Conservation (phyloP, 2,113 vertebrate genomes). For the Esox niger region DNA sequence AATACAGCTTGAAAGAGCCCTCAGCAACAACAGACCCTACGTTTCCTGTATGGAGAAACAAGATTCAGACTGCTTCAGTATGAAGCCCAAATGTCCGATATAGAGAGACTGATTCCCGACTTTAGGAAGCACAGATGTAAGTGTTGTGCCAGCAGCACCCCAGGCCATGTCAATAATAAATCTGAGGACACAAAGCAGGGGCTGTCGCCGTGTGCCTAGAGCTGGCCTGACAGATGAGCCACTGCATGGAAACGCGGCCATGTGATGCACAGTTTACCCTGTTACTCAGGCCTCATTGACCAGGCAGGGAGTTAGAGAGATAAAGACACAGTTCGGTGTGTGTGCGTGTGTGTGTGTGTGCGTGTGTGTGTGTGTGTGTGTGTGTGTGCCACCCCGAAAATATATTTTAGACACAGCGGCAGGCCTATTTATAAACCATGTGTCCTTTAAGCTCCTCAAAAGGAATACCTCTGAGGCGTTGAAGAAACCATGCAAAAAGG, state of each 20-base stretch:
- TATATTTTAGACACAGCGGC: neutral
- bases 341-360: neutral
- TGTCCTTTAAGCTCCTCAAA: neutral
- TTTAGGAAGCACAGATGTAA: slow-evolving; percentile 10
- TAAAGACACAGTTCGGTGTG: too few species aligned
- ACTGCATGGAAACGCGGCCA: slow-evolving; percentile 6
- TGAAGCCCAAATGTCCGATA: too few species aligned
- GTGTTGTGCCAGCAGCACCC: neutral
- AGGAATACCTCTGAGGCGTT: too few species aligned
- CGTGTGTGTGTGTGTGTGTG: neutral
- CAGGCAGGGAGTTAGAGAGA: neutral
- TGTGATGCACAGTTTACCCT: slow-evolving; percentile 17
- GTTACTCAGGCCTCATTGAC: neutral
- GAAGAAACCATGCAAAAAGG: too few species aligned
- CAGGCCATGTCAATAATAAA: slow-evolving; percentile 29
- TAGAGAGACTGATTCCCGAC: slow-evolving; percentile 17
- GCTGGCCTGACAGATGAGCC: slow-evolving; percentile 12
- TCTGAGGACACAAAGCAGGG: slow-evolving; percentile 25
- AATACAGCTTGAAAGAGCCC: too few species aligned
- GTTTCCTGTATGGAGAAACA: neutral
- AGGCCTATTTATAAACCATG: neutral
- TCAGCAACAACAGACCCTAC: neutral
- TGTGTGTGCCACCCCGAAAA: neutral
- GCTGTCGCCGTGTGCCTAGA: slow-evolving; percentile 8
- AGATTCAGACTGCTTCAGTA: neutral